Percentiles rank a stretch among this genome's conserved stretches.
Conservation (phyloP, 2,113 vertebrate species). For the Anhinga anhinga region DNA sequence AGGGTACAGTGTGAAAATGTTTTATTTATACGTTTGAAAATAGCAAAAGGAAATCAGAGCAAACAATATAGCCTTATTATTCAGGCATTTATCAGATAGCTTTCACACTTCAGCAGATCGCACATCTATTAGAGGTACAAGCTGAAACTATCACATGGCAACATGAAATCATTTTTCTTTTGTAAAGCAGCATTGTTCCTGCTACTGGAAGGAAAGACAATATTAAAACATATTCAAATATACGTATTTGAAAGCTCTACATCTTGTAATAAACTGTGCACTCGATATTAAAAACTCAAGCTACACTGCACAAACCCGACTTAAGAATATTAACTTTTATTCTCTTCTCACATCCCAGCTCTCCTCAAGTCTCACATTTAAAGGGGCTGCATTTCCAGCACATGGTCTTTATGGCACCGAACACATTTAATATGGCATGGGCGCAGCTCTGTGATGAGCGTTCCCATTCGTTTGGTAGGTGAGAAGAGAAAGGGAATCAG, state of each 20-base stretch:
- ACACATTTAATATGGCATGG: background rate
- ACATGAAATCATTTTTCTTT: conserved; percentile 9
- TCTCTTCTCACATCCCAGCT: background rate
- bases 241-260: background rate
- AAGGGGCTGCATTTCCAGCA: background rate
- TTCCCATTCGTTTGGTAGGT: background rate
- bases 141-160: background rate
- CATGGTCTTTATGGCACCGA: background rate
- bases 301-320: background rate
- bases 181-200: conserved; percentile 17
- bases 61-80: conserved; percentile 30
- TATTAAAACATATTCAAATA: conserved; percentile 40
- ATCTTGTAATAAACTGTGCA: conserved; percentile 46
- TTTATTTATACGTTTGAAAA: conserved; percentile 28
- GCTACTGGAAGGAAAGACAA: conserved; percentile 19
- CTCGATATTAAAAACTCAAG: conserved; percentile 40
- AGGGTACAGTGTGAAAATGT: background rate
- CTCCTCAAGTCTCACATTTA: conserved; percentile 19
- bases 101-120: background rate
- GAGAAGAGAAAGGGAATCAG: background rate
- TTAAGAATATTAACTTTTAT: conserved; percentile 31
- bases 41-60: conserved; percentile 9
- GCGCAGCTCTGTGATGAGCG: background rate
- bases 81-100: conserved; percentile 35
- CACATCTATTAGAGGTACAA: conserved; percentile 25